Conservation (phyloP, 1,140 invertebrate species). For the Luehdorfia chinensis region DNA sequence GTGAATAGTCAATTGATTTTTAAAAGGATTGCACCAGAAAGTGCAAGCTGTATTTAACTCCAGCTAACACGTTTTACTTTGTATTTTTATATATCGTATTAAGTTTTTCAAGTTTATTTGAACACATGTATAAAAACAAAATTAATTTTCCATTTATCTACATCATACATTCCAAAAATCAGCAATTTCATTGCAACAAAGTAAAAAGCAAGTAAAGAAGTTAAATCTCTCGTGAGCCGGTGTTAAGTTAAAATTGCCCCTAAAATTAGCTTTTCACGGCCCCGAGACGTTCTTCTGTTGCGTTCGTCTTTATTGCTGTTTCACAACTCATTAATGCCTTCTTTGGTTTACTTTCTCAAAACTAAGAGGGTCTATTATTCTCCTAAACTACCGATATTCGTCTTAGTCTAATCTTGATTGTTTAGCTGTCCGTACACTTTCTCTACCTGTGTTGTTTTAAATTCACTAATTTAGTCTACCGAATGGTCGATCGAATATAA, state of each 20-base stretch:
- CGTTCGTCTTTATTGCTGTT: constrained; percentile 15
- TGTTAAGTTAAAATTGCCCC: constrained; percentile 18
- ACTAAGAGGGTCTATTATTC: constrained; percentile 10
- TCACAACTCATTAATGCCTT: constrained; percentile 14
- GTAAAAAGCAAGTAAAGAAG: too few species aligned
- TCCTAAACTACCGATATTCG: constrained; percentile 8
- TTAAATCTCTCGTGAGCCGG: constrained; percentile 3
- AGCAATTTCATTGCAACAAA: too few species aligned
- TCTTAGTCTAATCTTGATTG: constrained; percentile 12
- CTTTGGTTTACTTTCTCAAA: constrained; percentile 12
- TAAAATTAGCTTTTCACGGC: constrained; percentile 13
- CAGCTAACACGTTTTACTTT: too few species aligned
- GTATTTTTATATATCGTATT: too few species aligned
- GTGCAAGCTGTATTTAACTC: constrained; percentile 4
- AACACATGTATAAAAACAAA: too few species aligned
- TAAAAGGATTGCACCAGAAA: constrained; percentile 11
- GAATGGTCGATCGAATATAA: too few species aligned
- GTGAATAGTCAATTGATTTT: constrained; percentile 14
- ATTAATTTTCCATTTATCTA: too few species aligned
- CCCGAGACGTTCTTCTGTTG: constrained; percentile 7
- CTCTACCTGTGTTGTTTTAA: constrained; percentile 5
- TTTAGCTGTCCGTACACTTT: background rate
- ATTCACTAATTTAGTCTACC: too few species aligned
- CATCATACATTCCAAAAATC: too few species aligned
- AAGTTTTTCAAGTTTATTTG: too few species aligned